Evolutionary conservation across 2,888 invertebrate species (phyloP).

Genomic region (Pseudococcus viburni): DNA sequence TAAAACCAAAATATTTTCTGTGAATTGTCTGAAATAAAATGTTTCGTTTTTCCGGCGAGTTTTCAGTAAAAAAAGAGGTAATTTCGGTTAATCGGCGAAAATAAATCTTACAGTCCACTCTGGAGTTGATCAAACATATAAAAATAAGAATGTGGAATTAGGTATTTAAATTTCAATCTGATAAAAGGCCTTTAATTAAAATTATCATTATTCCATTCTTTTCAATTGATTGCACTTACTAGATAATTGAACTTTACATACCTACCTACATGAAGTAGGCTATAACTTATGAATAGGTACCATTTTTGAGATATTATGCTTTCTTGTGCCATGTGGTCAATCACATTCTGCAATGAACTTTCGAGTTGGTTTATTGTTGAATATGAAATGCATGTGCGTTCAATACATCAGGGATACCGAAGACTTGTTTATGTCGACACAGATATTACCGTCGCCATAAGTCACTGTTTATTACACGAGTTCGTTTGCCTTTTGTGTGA

Average conservation of each 20-base stretch:
- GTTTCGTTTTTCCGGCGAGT: too few relatives aligned
- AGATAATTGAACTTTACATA: neutral
- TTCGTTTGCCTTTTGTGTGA: constrained; percentile 20
- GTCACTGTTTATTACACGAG: constrained; percentile 21
- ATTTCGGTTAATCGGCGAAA: too few relatives aligned
- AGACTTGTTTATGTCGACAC: neutral
- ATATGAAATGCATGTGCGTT: neutral
- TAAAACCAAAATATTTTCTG: too few relatives aligned
- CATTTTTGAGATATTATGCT: neutral
- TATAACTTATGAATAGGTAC: neutral
- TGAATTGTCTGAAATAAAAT: too few relatives aligned
- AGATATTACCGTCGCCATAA: constrained; percentile 8
- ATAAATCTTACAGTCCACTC: too few relatives aligned
- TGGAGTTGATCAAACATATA: too few relatives aligned
- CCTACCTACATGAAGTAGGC: neutral
- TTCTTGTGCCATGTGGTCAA: neutral
- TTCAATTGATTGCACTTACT: too few relatives aligned
- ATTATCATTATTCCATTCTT: too few relatives aligned
- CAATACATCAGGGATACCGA: neutral
- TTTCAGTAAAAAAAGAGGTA: too few relatives aligned
- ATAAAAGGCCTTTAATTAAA: too few relatives aligned
- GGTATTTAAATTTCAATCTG: too few relatives aligned
- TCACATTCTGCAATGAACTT: neutral
- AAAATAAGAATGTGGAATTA: too few relatives aligned
- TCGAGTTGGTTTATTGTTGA: neutral